Base-by-base conservation (phyloP, 2,797 vertebrate species). In the Syndactyla subalaris region DNA sequence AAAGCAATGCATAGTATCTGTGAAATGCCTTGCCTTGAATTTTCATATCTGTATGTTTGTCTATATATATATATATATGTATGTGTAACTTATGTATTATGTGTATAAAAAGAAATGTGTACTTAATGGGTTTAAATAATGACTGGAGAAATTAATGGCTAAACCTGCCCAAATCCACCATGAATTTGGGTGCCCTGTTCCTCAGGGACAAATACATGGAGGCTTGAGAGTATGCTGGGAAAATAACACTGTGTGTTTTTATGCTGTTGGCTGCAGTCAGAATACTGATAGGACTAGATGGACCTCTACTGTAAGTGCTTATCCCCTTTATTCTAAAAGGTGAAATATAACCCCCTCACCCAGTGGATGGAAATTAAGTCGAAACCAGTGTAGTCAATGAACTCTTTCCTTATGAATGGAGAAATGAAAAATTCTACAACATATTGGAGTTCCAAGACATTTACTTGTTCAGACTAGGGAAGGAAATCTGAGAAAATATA, bases 171-270 rank as follows among this genome's bases (percentile, higher is more conserved):
- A 82, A 95, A 67, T 45, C 20, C 34, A 57, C 13, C 20, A 7
- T 41, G 14, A 71, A 0, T 85, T 85, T 30, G 14, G 34, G 24
- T 52, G 67, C 5, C 7, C 18, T 48, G 9, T 62, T 14, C 62
- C 45, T 78, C 14, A 32, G 43, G 16, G 62, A 24, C 34, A 82
- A 85, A 81, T 43, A 32, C 7, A 10, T 1, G 8, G 46, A 72
- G 27, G 14, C 14, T 52, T 0, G 0, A 61, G 58, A 10, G 1
- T 81, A 72, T 30, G 24, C 39, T 87, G 29, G 59, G 30, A 73
- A 59, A 23, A 26, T 5, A 58, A 9, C 13, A 3, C 12, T 45
- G 17, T 27, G 11, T 19, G 4, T 68, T 61, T 74, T 65, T 17
- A 26, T 52, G 15, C 13, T 65, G 29, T 8, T 84, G 55, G 17